Evolutionary conservation across 2,113 vertebrate genomes (phyloP), one percentile per base, ranked within the genome.

Genomic region (Oenanthe oenanthe): DNA sequence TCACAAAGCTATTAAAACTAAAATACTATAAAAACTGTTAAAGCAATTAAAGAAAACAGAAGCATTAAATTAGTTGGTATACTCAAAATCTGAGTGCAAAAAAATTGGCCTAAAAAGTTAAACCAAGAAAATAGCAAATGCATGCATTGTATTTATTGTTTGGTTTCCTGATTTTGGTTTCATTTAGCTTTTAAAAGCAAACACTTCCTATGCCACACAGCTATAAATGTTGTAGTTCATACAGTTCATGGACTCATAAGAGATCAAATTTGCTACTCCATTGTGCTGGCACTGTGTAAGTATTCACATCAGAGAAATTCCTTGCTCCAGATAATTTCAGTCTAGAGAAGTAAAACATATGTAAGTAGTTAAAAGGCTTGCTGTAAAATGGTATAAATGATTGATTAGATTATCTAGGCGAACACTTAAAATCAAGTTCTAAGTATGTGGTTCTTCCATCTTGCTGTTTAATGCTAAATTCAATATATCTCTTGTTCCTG

Each of bases 21-120:
- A 96, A 85, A 66, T 83, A 88, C 70, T 73, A 73, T 47, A 75
- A 90, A 89, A 79, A 18, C 20, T 66, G 38, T 32, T 54, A 13
- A 89, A 95, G 62, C 60, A 76, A 88, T 85, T 83, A 83, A 66
- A 88, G 85, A 75, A 95, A 85, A 93, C 70, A 66, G 63, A 92
- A 90, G 34, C 29, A 43, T 80, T 91, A 83, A 26, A 80, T 83
- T 79, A 88, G 10, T 72, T 80, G 13, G 29, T 58, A 36, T 58
- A 89, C 38, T 76, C 26, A 73, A 85, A 76, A 82, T 61, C 53
- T 36, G 32, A 90, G 62, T 29, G 29, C 58, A 72, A 25, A 70
- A 80, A 73, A 58, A 26, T 66, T 54, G 76, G 13, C 21, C 50
- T n/a, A 62, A 76, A 79, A 62, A n/a, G 36, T 54, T 38, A 54